Percentiles rank a stretch among this genome's conserved stretches.
Conservation (phyloP, 2,797 vertebrate genomes). For the Crax fasciolata region DNA sequence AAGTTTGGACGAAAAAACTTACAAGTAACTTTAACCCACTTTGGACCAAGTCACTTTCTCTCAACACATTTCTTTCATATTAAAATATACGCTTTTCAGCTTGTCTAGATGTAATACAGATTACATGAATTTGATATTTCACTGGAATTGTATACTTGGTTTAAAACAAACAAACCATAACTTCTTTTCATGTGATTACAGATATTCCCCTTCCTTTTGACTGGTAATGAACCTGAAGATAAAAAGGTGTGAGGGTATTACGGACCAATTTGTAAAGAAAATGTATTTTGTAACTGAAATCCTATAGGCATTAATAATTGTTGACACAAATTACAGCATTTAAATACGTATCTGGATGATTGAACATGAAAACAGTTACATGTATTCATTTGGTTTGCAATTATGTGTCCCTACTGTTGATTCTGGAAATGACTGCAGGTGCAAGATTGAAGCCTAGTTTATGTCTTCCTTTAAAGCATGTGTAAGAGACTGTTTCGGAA, state of each 20-base stretch:
- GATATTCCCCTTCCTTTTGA: background rate
- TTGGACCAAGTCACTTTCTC: rapidly evolving
- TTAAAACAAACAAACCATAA: background rate
- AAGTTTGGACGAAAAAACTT: background rate
- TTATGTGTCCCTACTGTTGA: conserved; percentile 1
- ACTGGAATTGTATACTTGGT: background rate
- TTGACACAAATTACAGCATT: conserved; percentile 24
- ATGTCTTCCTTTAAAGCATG: conserved; percentile 38
- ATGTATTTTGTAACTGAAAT: background rate
- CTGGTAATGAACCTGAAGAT: rapidly evolving
- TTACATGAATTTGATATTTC: background rate
- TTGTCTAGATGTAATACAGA: background rate
- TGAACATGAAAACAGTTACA: conserved; percentile 45
- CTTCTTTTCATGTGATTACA: background rate
- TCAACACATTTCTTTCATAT: background rate
- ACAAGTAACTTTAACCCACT: rapidly evolving
- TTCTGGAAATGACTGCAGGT: conserved; percentile 47
- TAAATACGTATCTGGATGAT: conserved; percentile 17
- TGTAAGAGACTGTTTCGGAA: too few species aligned
- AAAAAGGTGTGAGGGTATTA: background rate
- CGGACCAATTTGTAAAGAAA: background rate
- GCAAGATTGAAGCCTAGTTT: conserved; percentile 38
- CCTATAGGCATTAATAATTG: conserved; percentile 3
- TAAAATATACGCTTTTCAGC: rapidly evolving
- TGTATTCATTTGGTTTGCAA: background rate